Evolutionary conservation across 1,140 invertebrate genomes (phyloP), one percentile per base, ranked within the genome.

Genomic region (Drosophila arawakana): DNA sequence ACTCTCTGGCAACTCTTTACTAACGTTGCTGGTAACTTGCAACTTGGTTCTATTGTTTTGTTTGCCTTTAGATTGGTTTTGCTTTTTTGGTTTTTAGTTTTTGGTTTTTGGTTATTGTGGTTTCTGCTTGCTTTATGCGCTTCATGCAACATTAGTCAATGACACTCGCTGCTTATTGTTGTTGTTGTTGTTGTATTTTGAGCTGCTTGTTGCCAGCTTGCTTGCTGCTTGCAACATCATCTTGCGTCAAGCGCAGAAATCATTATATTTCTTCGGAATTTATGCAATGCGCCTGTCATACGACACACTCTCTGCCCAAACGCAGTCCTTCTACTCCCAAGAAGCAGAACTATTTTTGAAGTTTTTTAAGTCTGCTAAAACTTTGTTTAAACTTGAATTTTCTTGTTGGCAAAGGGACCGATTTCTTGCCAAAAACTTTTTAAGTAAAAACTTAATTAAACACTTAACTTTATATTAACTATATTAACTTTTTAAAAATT

Each of bases 71-170:
- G 66, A 70, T 82, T 75, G 59, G 54, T 60, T 77, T 77, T 57
- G 8, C 39, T 41, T 71, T 67, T 65, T 76, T 66, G 13, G 13
- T 13, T 73, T 80, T 82, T 66, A 71, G 63, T 78, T 81, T 54
- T 75, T 65, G 11, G 43, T 15, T 78, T 76, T 75, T 67, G 80
- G 75, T 75, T 82, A 79, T 83, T 82, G 80, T 73, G 80, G 80
- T 82, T 83, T 54, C 58, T 47, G 54, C 37, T 52, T 76, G 81
- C 81, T 80, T 84, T 84, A 73, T 83, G 76, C 81, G 81, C 81
- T 83, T 83, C 81, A 84, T 84, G 81, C 81, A 77, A 84, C 81
- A 84, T 84, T 84, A 83, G 81, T 83, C 81, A 83, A 83, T 84
- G 81, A 83, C 81, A 83, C 76, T 83, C 69, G 68, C 54, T 46